These are phyloP conservation scores for Cataglyphis livida DNA, from an alignment of 2,888 invertebrate species.

Conservation along the genomic window DNA sequence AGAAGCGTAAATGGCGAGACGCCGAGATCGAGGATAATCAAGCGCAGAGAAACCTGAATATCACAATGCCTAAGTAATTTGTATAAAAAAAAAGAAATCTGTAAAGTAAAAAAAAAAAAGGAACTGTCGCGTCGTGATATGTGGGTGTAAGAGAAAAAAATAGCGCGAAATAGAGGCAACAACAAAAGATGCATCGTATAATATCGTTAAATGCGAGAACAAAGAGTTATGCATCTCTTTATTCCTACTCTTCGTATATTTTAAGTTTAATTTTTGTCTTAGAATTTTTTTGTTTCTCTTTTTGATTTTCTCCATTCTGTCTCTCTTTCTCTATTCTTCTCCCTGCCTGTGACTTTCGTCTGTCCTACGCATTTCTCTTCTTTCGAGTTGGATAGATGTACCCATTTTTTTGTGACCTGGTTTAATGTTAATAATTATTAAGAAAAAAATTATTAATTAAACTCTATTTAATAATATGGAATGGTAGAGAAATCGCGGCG, in stretches of 20 bases:
- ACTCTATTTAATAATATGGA: constrained; percentile 78
- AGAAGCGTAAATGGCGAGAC: constrained; percentile 55
- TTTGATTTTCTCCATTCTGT: neutral
- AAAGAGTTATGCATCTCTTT: constrained; percentile 62
- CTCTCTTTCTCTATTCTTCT: constrained; percentile 26
- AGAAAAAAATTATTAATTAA: constrained; percentile 72
- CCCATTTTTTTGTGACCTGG: constrained; percentile 80
- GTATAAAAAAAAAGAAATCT: constrained; percentile 76
- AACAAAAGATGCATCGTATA: constrained; percentile 57
- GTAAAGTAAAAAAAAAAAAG: constrained; percentile 71
- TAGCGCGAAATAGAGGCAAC: constrained; percentile 55
- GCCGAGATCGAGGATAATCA: constrained; percentile 55
- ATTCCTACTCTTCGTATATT: constrained; percentile 60
- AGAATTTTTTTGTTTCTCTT: constrained; percentile 34
- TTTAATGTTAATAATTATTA: constrained; percentile 79
- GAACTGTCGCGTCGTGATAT: constrained; percentile 64
- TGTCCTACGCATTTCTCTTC: constrained; percentile 38
- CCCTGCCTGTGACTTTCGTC: constrained; percentile 7
- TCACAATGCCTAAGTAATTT: constrained; percentile 80
- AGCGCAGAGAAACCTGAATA: constrained; percentile 70
- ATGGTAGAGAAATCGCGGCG: constrained; percentile 71
- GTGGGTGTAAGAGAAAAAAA: constrained; percentile 56
- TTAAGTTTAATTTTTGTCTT: constrained; percentile 57
- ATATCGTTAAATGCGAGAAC: constrained; percentile 57
- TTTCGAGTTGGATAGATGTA: constrained; percentile 71